phyloP scores from a whole-genome alignment of 30 jellyfish, hydroid and myxozoan genomes.

The Calvadosia cruxmelitensis region DNA sequence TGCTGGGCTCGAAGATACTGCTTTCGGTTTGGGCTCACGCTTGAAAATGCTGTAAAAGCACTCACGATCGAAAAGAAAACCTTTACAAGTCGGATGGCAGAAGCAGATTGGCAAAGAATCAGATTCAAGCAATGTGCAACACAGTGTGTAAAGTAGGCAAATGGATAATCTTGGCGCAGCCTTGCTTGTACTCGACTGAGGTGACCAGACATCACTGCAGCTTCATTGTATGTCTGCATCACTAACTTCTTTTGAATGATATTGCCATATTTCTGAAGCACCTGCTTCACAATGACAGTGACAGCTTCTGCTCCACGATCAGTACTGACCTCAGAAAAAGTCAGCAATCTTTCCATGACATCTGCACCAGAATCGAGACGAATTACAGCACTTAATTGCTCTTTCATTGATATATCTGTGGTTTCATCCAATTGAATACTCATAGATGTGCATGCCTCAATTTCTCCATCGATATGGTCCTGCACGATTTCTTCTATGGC shows the following conservation, averaged over 20 bases:
- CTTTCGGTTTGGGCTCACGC: slow-evolving; percentile 15
- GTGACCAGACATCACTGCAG: slow-evolving; percentile 37
- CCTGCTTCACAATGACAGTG: slow-evolving; percentile 12
- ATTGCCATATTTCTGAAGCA: slow-evolving; percentile 4
- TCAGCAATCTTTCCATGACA: slow-evolving; percentile 24
- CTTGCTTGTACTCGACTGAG: slow-evolving; percentile 22
- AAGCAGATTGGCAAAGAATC: slow-evolving; percentile 32
- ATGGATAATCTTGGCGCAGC: slow-evolving; percentile 30
- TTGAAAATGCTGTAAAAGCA: slow-evolving; percentile 25
- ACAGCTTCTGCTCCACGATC: slow-evolving; percentile 24
- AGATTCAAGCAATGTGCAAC: slow-evolving; percentile 37
- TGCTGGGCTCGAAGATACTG: slow-evolving; percentile 27
- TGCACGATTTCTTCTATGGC: slow-evolving; percentile 7
- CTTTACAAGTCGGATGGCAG: slow-evolving; percentile 15
- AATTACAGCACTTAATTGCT: slow-evolving; percentile 26
- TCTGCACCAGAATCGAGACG: no score
- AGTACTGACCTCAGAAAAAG: slow-evolving; percentile 7
- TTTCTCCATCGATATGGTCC: slow-evolving; percentile 21
- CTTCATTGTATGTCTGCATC: slow-evolving; percentile 34
- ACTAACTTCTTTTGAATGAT: slow-evolving; percentile 24
- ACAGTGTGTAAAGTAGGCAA: slow-evolving; percentile 23
- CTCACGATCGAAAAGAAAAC: slow-evolving; percentile 36
- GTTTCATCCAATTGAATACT: slow-evolving; percentile 37
- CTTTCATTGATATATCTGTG: slow-evolving; percentile 33
- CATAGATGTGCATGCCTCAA: slow-evolving; percentile 11